These are phyloP conservation scores for Oryctolagus cuniculus DNA, from an alignment of 2,113 vertebrate species.

Conservation along the genomic window DNA sequence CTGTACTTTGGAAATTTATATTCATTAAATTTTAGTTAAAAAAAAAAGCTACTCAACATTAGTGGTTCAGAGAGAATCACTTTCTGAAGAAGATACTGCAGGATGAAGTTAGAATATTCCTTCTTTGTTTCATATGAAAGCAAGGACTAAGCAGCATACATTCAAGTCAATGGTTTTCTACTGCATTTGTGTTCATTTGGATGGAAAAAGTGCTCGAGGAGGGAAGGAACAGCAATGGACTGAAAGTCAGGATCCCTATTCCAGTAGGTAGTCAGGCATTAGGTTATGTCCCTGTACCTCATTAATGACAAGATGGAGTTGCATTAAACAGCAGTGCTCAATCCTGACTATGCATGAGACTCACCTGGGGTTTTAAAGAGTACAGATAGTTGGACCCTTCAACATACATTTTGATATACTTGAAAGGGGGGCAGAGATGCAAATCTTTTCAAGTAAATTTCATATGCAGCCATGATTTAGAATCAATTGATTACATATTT, in stretches of 20 bases:
- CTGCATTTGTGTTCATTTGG: background rate
- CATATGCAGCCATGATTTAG: background rate
- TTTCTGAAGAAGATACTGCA: background rate
- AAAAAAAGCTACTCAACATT: background rate
- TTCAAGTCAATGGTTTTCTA: background rate
- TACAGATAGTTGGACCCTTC: background rate
- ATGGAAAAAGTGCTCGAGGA: background rate
- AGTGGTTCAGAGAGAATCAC: background rate
- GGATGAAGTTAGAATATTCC: background rate
- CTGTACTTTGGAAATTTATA: no score
- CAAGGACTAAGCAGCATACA: no score
- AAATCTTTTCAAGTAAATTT: background rate
- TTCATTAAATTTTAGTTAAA: no score
- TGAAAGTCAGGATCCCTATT: background rate
- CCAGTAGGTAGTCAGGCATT: background rate
- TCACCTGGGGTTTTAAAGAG: background rate
- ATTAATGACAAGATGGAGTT: background rate
- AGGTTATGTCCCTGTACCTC: background rate
- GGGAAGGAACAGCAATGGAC: background rate
- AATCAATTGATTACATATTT: background rate
- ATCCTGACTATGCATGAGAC: background rate
- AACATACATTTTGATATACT: slow-evolving; percentile 24
- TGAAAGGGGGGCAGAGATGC: rapidly evolving
- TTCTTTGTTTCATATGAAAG: background rate
- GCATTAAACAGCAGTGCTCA: background rate